phyloP scores from a whole-genome alignment of 2,113 vertebrate species.

The human (Homo sapiens) region GRCh38 chr19:18793001-18793500 shows the following conservation, averaged over 20 bases:
- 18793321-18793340: not conserved
- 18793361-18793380: not conserved
- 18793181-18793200: not conserved
- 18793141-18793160: not conserved
- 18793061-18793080: not conserved
- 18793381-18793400: not conserved
- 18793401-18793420: not conserved
- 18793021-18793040: too few species aligned
- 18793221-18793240: not conserved
- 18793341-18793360: not conserved
- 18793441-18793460: not conserved
- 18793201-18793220: not conserved
- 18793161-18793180: not conserved
- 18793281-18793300: not conserved
- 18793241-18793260: not conserved
- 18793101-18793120: not conserved
- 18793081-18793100: not conserved
- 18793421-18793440: not conserved
- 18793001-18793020: not conserved
- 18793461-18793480: not conserved
- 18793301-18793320: not conserved
- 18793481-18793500: not conserved
- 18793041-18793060: not conserved
- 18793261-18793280: not conserved
- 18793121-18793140: not conserved